A percentile compares a stretch with the other conserved stretches of the same genome.
Evolutionary conservation across 2,888 invertebrate genomes (phyloP).

Genomic region (Volucella bombylans): DNA sequence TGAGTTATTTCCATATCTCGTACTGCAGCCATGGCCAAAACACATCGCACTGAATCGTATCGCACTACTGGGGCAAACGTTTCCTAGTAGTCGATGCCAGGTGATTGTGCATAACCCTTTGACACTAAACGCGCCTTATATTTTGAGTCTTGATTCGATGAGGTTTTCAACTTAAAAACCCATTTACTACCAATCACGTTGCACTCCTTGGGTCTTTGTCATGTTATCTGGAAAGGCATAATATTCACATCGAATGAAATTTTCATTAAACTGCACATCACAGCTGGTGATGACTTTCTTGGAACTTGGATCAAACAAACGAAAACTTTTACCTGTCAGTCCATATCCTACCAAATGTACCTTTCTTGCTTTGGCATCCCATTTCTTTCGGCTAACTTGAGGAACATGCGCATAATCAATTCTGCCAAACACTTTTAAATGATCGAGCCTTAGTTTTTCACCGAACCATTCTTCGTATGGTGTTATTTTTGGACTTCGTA

Average conservation of each 20-base stretch:
- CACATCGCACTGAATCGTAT: slow-evolving; percentile 1
- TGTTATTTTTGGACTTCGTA: slow-evolving; percentile 13
- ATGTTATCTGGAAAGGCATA: slow-evolving; percentile 27
- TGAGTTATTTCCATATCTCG: not conserved
- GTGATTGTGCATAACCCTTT: not conserved
- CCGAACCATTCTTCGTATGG: slow-evolving; percentile 24
- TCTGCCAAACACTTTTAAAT: not conserved
- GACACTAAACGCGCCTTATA: not conserved
- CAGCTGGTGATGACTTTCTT: slow-evolving; percentile 9
- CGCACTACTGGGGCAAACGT: not conserved
- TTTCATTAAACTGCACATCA: not conserved
- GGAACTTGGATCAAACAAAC: not conserved
- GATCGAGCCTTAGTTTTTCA: not conserved
- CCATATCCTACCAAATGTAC: not conserved
- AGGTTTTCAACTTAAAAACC: not conserved
- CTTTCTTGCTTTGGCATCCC: too few relatives aligned
- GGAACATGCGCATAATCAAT: too few relatives aligned
- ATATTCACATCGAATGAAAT: slow-evolving; percentile 3
- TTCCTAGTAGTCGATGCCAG: not conserved
- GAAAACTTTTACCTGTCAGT: slow-evolving; percentile 13
- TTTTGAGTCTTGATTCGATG: not conserved
- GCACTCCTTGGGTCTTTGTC: slow-evolving; percentile 1
- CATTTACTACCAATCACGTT: not conserved
- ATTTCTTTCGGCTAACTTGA: too few relatives aligned
- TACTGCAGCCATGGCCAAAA: not conserved